Evolutionary conservation across 2,888 invertebrate species (phyloP), one percentile per base, ranked within the genome.

Genomic region (Drosophila kambysellisi): DNA sequence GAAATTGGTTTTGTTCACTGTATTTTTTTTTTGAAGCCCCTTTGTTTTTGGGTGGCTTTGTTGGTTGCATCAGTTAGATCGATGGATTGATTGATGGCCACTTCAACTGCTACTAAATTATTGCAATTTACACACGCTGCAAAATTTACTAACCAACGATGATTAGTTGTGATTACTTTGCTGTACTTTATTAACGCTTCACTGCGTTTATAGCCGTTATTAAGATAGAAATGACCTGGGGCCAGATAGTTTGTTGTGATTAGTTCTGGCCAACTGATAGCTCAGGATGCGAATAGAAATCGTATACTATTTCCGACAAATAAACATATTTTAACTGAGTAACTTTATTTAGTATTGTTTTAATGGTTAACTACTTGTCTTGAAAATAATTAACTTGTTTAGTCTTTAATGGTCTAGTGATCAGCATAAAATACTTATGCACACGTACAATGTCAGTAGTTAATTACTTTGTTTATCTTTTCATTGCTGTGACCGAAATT

Each of bases 41-140:
- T 32, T 43, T 57, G 9, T 53, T 35, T 37, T 50, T 52, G 32
- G 72, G 30, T 69, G 32, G 46, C 57, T 63, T 58, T 50, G 60
- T 33, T 74, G n/a, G 67, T 20, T 68, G 74, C 76, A 65, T 58
- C 60, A 61, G 25, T 70, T 77, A 64, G 77, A 70, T 75, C 73
- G 69, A 79, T 86, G 46, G 58, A 70, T 63, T 75, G 83, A 83
- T 86, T 71, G 76, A 78, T 83, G 70, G 70, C 74, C 73, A 52
- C 63, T 70, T 70, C 61, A 70, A 75, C 70, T 60, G 61, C 68
- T 53, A 83, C 74, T 79, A 81, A 86, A 84, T 79, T 77, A 81
- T 70, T 81, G 82, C 83, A 77, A 83, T 84, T 86, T 86, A 79
- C 83, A 83, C 81, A 86, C 83, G 77, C 81, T 74, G 54, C 53